Conservation (phyloP, 2,797 vertebrate genomes). For the Staurois parvus region DNA sequence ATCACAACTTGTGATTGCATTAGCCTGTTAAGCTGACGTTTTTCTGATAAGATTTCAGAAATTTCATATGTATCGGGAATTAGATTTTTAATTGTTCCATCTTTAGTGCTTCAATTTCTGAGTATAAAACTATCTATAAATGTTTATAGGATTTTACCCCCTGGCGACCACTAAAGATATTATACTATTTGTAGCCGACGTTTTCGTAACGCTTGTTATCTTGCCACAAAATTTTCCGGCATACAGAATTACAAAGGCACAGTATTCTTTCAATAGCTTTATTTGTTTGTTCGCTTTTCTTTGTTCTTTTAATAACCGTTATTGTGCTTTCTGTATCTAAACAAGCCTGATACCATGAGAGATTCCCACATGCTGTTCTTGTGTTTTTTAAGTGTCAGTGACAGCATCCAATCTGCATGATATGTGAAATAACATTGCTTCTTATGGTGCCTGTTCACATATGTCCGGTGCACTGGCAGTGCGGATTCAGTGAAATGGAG, state of each 20-base stretch:
- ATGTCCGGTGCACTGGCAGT: too few species aligned
- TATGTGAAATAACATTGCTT: too few species aligned
- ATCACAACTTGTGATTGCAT: not conserved
- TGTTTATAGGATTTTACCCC: slow-evolving; percentile 44
- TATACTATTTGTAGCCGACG: slow-evolving; percentile 1
- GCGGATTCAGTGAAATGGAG: too few species aligned
- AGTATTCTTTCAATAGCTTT: not conserved
- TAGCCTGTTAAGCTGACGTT: not conserved
- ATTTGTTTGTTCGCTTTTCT: not conserved
- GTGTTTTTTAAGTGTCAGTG: not conserved
- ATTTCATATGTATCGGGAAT: slow-evolving; percentile 10
- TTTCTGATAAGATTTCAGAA: slow-evolving; percentile 26
- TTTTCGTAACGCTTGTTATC: not conserved
- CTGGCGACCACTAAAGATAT: slow-evolving; percentile 26
- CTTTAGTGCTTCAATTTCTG: slow-evolving; percentile 45
- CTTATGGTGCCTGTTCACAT: too few species aligned
- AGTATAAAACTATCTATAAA: slow-evolving; percentile 40
- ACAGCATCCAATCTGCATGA: too few species aligned
- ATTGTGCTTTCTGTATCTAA: not conserved
- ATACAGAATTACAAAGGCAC: not conserved
- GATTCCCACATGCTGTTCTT: not conserved
- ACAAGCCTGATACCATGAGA: not conserved
- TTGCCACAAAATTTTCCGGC: not conserved
- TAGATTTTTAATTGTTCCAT: slow-evolving; percentile 46
- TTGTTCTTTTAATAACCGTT: not conserved